Evolutionary conservation across 2,888 invertebrate genomes (phyloP).

Genomic region (Drepanosiphum platanoidis): DNA sequence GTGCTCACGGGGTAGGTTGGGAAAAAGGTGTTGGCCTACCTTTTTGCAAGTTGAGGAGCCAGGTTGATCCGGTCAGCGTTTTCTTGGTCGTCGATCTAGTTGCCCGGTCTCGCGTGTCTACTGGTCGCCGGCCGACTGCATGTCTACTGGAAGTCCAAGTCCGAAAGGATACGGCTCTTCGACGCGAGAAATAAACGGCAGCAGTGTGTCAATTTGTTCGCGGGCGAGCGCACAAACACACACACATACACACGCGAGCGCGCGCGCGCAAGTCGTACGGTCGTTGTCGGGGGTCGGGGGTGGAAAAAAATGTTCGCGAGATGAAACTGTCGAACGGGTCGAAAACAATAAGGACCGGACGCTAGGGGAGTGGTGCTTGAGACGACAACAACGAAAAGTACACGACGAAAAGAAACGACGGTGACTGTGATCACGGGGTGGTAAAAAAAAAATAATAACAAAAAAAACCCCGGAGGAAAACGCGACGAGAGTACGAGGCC

Average conservation of each 20-base stretch:
- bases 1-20: neutral
- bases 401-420: neutral
- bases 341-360: too few species aligned
- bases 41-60: slow-evolving; percentile 55
- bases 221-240: too few species aligned
- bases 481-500: slow-evolving; percentile 3
- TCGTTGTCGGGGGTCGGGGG: neutral
- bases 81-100: slow-evolving; percentile 8
- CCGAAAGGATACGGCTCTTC: neutral
- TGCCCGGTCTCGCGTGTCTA: neutral
- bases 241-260: neutral
- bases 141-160: neutral
- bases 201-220: neutral
- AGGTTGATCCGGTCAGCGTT: slow-evolving; percentile 47
- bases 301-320: neutral
- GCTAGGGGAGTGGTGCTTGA: neutral
- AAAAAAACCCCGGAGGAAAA: neutral
- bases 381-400: neutral
- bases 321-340: neutral
- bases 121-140: neutral
- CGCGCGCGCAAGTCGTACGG: neutral
- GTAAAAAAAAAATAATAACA: neutral
- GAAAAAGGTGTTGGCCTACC: neutral
- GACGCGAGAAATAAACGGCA: neutral
- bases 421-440: neutral